These are phyloP conservation scores for Ennomos erosarius DNA, from an alignment of 2,888 invertebrate genomes.

Conservation along the genomic window DNA sequence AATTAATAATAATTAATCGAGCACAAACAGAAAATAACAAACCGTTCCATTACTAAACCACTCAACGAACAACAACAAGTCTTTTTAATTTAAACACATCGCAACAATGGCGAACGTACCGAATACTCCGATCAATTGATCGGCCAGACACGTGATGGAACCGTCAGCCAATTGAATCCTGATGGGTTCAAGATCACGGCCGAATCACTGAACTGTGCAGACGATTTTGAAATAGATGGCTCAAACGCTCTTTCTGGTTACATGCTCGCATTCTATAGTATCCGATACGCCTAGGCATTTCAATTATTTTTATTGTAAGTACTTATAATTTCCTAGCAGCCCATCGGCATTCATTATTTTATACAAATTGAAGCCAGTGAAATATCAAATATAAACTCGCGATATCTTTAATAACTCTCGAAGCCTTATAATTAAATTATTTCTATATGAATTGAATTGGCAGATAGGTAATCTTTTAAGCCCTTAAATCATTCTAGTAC, in stretches of 20 bases:
- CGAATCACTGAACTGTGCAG: conserved; percentile 52
- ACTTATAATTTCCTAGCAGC: no score
- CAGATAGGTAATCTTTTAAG: no score
- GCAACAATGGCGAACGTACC: conserved; percentile 33
- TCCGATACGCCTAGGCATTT: no score
- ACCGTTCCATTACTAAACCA: background rate
- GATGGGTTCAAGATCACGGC: conserved; percentile 73
- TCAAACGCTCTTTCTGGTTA: background rate
- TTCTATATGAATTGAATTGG: no score
- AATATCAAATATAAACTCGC: no score
- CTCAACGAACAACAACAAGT: conserved; percentile 1
- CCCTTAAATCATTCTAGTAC: no score
- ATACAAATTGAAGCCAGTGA: no score
- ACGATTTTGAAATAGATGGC: background rate
- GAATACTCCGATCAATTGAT: conserved; percentile 43
- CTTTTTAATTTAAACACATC: conserved; percentile 3
- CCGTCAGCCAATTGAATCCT: conserved; percentile 58
- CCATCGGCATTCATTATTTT: no score
- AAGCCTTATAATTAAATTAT: no score
- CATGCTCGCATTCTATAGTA: background rate
- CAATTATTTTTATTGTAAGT: no score
- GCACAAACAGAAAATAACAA: background rate
- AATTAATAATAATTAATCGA: background rate
- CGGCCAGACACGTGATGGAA: conserved; percentile 51
- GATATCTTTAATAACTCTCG: no score